Conservation (phyloP, 2,888 invertebrate species). For the Himalopsyche kuldschensis region DNA sequence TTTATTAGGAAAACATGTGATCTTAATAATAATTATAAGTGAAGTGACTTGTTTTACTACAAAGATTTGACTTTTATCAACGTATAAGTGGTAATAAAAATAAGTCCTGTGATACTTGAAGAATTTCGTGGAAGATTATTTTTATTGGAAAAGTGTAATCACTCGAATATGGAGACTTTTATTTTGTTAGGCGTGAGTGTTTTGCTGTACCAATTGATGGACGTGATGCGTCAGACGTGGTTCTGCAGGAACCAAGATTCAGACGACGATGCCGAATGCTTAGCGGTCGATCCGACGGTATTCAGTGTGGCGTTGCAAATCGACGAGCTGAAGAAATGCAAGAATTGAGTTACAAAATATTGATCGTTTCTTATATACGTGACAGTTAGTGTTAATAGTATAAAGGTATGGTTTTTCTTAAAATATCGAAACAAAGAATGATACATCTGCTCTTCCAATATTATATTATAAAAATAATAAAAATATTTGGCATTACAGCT, state of each 20-base stretch:
- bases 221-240: constrained; percentile 21
- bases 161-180: constrained; percentile 34
- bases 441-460: too few relatives aligned
- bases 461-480: too few relatives aligned
- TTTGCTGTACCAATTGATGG: constrained; percentile 33
- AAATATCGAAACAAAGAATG: too few relatives aligned
- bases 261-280: constrained; percentile 26
- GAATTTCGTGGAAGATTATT: background rate
- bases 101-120: background rate
- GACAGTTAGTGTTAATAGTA: too few relatives aligned
- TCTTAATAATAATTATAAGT: background rate
- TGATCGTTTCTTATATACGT: too few relatives aligned
- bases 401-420: too few relatives aligned
- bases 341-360: background rate
- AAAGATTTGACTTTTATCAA: background rate
- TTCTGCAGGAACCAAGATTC: constrained; percentile 23
- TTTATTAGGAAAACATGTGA: background rate
- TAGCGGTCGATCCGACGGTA: constrained; percentile 19
- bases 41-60: background rate
- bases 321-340: constrained; percentile 10
- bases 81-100: background rate
- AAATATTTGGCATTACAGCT: too few relatives aligned
- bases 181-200: constrained; percentile 32
- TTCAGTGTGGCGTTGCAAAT: constrained; percentile 34
- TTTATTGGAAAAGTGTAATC: background rate